Conservation (phyloP, 2,113 vertebrate species). For the Pygoscelis adeliae region DNA sequence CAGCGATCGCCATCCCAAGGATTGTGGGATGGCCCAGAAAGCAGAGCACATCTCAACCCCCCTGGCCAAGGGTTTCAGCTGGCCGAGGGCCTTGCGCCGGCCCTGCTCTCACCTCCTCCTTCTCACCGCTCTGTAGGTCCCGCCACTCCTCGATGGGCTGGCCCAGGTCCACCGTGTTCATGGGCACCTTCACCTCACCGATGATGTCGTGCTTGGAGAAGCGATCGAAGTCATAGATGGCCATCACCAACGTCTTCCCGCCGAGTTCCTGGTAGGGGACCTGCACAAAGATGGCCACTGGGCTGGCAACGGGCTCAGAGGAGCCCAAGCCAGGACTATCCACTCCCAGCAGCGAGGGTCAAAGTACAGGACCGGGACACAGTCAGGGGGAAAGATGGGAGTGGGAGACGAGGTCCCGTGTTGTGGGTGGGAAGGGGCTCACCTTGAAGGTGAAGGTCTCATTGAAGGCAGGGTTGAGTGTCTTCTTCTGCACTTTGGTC, state of each 20-base stretch:
- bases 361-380: fast-evolving
- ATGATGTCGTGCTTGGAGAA: constrained; percentile 98
- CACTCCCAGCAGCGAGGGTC: fast-evolving
- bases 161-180: constrained; percentile 95
- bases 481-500: constrained; percentile 98
- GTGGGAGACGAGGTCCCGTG: not conserved
- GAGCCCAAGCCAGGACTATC: not conserved
- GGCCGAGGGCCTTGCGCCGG: fast-evolving
- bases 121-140: constrained; percentile 93
- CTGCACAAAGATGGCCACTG: constrained; percentile 54
- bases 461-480: constrained; percentile 94
- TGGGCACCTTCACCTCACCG: constrained; percentile 91
- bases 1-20: fast-evolving
- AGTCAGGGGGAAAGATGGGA: not conserved
- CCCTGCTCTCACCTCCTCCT: constrained; percentile 87
- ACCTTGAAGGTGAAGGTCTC: constrained; percentile 97
- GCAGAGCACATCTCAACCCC: not conserved
- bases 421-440: not conserved
- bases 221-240: constrained; percentile 97
- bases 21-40: not conserved
- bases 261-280: constrained; percentile 96
- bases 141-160: constrained; percentile 96
- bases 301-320: not conserved
- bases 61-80: not conserved
- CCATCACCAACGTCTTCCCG: constrained; percentile 94